Base-by-base conservation (phyloP, 2,797 vertebrate genomes). In the Acanthis flammea region DNA sequence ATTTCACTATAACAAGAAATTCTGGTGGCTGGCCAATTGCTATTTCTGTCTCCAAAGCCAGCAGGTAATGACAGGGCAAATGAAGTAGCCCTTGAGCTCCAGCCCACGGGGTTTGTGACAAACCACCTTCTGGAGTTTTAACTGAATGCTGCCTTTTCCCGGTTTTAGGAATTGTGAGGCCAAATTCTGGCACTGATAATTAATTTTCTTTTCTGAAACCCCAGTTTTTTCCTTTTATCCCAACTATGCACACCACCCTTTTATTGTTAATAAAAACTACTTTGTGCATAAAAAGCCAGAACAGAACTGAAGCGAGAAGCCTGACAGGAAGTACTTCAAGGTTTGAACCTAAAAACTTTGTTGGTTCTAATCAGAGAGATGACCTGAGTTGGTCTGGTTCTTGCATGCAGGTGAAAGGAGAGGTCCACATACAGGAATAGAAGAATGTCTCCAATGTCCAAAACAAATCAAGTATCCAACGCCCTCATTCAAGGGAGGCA, bases 101-200 rank as follows among this genome's bases (percentile, higher is more conserved):
- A 80, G 48, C 7, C 24, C n/a, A 7, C 0, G 1, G 23, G 5
- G 21, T 28, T 55, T 78, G n/a, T 33, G 25, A 75, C 25, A 53
- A 35, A 65, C 2, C 25, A 23, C 5, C 19, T 54, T 54, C 51
- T 27, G 9, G 4, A 51, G 23, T 5, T 84, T 65, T 35, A 81
- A 53, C 0, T 3, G 9, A 93, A 79, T 12, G 27, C 7, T 19
- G 16, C 25, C 42, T 74, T 73, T 19, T n/a, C 16, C n/a, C 9
- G 1, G 45, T 45, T 19, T 24, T 31, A 66, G 47, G n/a, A 86
- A 74, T 0, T 19, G 10, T 28, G 16, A 0, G 2, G 37, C 8
- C 54, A 73, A 70, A 79, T n/a, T 11, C 12, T 58, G 51, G 19
- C 35, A 73, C 12, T 30, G 27, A 42, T 22, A 13, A 35, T 50